Conservation (phyloP, 2,797 vertebrate genomes). For the Acanthurus tractus region DNA sequence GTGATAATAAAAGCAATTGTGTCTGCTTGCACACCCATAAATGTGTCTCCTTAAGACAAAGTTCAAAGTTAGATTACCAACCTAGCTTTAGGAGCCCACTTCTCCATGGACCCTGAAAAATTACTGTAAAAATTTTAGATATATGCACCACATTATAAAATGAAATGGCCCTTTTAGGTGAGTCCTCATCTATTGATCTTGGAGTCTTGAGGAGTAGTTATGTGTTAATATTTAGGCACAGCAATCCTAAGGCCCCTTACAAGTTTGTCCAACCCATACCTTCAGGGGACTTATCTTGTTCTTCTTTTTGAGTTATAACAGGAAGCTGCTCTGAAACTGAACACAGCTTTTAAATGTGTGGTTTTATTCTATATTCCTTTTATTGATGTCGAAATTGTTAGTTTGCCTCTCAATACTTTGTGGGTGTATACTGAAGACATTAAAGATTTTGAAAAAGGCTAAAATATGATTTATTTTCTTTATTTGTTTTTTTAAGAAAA, state of each 20-base stretch:
- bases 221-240: neutral
- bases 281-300: neutral
- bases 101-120: neutral
- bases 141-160: slow-evolving; percentile 10
- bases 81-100: neutral
- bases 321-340: slow-evolving; percentile 1
- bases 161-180: neutral
- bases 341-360: slow-evolving; percentile 11
- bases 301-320: neutral
- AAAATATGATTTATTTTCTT: slow-evolving; percentile 12
- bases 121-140: neutral
- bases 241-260: neutral
- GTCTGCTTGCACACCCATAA: neutral
- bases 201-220: neutral
- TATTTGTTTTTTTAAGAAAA: neutral
- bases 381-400: slow-evolving; percentile 1
- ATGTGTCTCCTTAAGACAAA: neutral
- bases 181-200: slow-evolving; percentile 3
- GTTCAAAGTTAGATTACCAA: neutral
- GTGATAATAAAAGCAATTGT: neutral
- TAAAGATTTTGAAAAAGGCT: slow-evolving; percentile 9
- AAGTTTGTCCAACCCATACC: neutral
- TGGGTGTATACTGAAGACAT: slow-evolving; percentile 2
- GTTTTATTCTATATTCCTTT: slow-evolving; percentile 11
- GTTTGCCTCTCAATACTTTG: neutral